Evolutionary conservation across 2,888 invertebrate species (phyloP), one percentile per base, ranked within the genome.

Genomic region (Sminthurides aquaticus): DNA sequence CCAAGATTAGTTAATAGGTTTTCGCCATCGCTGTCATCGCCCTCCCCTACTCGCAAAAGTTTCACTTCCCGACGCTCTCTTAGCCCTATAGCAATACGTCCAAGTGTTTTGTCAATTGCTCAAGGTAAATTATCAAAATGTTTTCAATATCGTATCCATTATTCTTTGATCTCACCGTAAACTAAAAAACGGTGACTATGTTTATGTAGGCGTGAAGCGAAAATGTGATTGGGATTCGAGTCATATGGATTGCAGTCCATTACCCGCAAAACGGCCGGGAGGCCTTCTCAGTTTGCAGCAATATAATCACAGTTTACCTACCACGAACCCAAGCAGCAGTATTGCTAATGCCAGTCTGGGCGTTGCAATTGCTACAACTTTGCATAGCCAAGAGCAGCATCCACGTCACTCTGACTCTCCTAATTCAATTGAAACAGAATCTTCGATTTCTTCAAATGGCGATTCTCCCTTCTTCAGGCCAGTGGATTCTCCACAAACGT

Each of bases 391-490:
- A 27, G 57, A 64, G 25, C 49, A 57, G 24, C 64, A 64, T 15
- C 48, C 26, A 29, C 8, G 55, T 8, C 67, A 65, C 11, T 67
- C 71, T 49, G 74, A 71, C 59, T 74, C 74, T 2, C 74, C 73
- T 24, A 73, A 73, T 61, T 73, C 73, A n/a, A 71, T 71, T 55
- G 74, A 73, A 65, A 74, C 74, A 54, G 74, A 74, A 65, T 73
- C 72, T 22, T 72, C 72, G 26, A 67, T 70, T 49, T 72, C 71
- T 52, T 71, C 72, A 15, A 70, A 70, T 18, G 63, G 68, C 55
- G 71, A 71, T 54, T 74, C 72, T 25, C 71, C 73, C 11, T 74
- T 73, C 52, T 74, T 74, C 59, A 55, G 74, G 58, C 71, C 72
- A 59, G 68, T 74, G 18, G 72, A 74, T 55, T 74, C 74, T 3